These are phyloP conservation scores for Protodeltote pygarga DNA, from an alignment of 2,888 invertebrate genomes.

Conservation along the genomic window DNA sequence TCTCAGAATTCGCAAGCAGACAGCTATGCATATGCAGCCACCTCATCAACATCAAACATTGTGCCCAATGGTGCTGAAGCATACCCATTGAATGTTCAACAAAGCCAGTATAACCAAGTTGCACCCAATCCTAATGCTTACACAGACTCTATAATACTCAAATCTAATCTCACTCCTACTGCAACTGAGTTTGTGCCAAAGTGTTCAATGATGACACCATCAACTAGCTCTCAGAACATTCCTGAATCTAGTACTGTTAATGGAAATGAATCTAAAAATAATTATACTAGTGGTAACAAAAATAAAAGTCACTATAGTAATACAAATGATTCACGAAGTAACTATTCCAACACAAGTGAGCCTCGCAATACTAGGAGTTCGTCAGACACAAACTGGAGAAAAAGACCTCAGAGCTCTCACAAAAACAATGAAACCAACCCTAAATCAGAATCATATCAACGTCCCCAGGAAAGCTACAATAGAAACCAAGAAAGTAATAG, in stretches of 20 bases:
- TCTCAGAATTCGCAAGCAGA: conserved; percentile 65
- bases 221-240: conserved; percentile 58
- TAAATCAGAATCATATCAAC: conserved; percentile 45
- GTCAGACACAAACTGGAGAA: conserved; percentile 75
- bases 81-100: conserved; percentile 60
- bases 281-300: conserved; percentile 38
- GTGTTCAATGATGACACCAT: conserved; percentile 55
- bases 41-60: conserved; percentile 57
- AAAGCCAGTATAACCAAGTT: conserved; percentile 57
- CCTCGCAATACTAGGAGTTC: conserved; percentile 57
- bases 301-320: conserved; percentile 36
- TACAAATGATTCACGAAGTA: conserved; percentile 47
- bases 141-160: conserved; percentile 69
- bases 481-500: conserved; percentile 56
- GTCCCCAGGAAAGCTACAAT: conserved; percentile 53
- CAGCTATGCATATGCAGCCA: conserved; percentile 61
- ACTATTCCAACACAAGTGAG: conserved; percentile 34
- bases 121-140: conserved; percentile 57
- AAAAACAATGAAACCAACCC: conserved; percentile 47
- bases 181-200: conserved; percentile 88
- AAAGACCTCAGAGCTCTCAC: conserved; percentile 63
- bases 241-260: conserved; percentile 55
- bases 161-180: conserved; percentile 85
- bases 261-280: conserved; percentile 42
- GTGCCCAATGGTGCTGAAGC: conserved; percentile 55